Evolutionary conservation across 2,113 vertebrate species (phyloP), one percentile per base, ranked within the genome.

Genomic region (Eurystomus gularis): DNA sequence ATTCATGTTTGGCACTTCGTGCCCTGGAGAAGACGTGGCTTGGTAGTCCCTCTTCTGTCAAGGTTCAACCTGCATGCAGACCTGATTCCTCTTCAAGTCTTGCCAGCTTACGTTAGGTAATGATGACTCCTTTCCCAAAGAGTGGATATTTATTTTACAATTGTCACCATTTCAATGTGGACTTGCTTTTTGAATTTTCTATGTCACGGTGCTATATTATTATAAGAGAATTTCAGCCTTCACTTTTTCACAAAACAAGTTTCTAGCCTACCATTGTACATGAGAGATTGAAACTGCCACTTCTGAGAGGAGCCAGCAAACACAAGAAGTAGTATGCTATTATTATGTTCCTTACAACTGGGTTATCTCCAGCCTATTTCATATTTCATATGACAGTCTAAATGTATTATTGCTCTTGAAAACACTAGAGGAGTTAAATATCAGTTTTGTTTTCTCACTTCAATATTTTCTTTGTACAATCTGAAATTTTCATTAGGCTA

Each of bases 131-230:
- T 25, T 68, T 71, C 25, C n/a, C 62, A 24, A 6, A 28, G 46
- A 73, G 21, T 25, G n/a, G 29, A 12, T 62, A 46, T 85, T 82
- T 88, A 33, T 76, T 84, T 88, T 23, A 39, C 11, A 84, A 2
- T 18, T 92, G 54, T 57, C 40, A 46, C 37, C 5, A 25, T 66
- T 82, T 78, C 11, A 37, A 9, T 11, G 28, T 58, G 0, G 2
- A 58, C 20, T 86, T 65, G 3, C 44, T 84, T 84, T 61, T 42
- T 76, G 5, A 55, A 69, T 52, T 71, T 8, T 82, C 15, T 24
- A 6, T 1, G 0, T 82, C 6, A 3, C 7, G 9, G 16, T 9
- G 1, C 33, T 82, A 10, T 11, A 29, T 18, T n/a, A n/a, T 31
- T 31, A 40, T 6, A 13, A 65, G 40, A 79, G n/a, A 24, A 6